Conservation (phyloP, 2,113 vertebrate genomes). For the Sorex araneus region DNA sequence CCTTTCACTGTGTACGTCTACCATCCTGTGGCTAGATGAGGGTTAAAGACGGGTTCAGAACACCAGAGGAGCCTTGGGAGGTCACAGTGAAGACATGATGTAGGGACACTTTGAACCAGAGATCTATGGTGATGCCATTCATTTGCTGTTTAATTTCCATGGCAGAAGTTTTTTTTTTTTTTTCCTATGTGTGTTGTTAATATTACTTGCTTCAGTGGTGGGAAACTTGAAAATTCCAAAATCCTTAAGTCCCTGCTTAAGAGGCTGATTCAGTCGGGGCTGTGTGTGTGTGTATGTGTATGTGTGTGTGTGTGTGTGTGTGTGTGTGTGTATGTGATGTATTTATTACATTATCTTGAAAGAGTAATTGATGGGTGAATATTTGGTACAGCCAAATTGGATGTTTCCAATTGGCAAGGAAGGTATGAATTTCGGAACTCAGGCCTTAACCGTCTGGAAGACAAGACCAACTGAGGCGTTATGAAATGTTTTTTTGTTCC, state of each 20-base stretch:
- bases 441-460: conserved; percentile 69
- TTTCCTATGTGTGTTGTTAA: conserved; percentile 35
- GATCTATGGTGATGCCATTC: conserved; percentile 60
- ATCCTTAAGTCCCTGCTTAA: conserved; percentile 45
- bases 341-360: conserved; percentile 81
- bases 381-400: conserved; percentile 71
- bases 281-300: background rate
- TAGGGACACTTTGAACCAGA: conserved; percentile 34
- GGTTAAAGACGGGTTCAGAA: background rate
- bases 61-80: background rate
- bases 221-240: conserved; percentile 78
- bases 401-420: conserved; percentile 65
- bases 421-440: conserved; percentile 71
- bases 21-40: background rate
- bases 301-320: background rate
- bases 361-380: conserved; percentile 47
- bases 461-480: conserved; percentile 63
- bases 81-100: background rate
- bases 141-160: conserved; percentile 37
- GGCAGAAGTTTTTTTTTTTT: conserved; percentile 47
- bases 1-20: conserved; percentile 5
- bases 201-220: conserved; percentile 65
- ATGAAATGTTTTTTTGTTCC: conserved; percentile 66
- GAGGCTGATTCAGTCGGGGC: conserved; percentile 41
- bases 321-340: conserved; percentile 22